Conservation (phyloP, 2,797 vertebrate genomes). For the Chrysocyon brachyurus region DNA sequence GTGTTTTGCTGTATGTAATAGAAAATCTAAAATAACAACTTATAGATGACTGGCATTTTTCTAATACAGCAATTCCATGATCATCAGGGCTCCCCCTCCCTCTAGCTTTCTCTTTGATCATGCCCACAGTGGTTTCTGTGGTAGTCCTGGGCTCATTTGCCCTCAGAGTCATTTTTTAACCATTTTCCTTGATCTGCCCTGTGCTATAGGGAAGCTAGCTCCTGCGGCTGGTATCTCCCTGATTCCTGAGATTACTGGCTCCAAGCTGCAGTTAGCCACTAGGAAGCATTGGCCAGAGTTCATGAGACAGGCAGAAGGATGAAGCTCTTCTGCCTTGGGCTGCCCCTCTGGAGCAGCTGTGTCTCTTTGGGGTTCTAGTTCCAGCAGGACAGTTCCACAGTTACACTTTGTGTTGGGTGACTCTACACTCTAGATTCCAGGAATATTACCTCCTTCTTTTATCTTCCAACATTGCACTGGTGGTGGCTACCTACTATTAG, state of each 20-base stretch:
- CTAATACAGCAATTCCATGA: too few relatives aligned
- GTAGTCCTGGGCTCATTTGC: background rate
- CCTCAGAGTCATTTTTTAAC: background rate
- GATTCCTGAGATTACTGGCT: background rate
- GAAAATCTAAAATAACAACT: background rate
- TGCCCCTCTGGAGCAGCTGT: background rate
- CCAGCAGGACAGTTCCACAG: too few relatives aligned
- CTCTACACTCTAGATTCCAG: background rate
- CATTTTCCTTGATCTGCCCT: background rate
- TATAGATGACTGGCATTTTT: background rate
- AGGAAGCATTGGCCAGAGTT: background rate
- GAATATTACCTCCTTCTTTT: background rate
- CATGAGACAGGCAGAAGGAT: background rate
- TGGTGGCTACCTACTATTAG: background rate
- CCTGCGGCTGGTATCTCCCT: background rate
- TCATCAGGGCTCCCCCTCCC: background rate
- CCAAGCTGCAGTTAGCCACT: background rate
- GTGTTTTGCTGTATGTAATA: background rate
- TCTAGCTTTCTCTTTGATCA: background rate
- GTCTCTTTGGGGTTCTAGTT: background rate
- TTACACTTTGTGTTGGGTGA: background rate
- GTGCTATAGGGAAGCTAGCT: background rate
- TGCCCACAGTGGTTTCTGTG: background rate
- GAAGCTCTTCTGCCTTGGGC: background rate
- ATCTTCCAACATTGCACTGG: background rate